Conservation (phyloP, 2,797 vertebrate genomes). For the Meriones psammophilus region DNA sequence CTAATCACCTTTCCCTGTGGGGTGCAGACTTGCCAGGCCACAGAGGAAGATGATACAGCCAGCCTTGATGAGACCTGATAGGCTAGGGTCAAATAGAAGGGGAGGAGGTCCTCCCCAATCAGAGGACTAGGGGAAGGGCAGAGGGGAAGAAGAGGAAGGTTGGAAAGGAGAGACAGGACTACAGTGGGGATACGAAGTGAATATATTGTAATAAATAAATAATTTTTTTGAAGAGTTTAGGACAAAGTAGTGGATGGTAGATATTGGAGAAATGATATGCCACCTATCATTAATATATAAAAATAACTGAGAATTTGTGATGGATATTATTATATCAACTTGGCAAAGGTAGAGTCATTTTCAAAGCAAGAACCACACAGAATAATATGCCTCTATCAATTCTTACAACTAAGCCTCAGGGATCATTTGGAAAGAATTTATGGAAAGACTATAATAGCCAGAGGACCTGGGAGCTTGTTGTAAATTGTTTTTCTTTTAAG, state of each 20-base stretch:
- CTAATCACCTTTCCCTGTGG: no score
- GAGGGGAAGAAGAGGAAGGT: no score
- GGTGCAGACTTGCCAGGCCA: no score
- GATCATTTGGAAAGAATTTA: background rate
- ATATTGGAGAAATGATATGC: background rate
- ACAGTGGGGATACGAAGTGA: no score
- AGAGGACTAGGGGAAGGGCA: no score
- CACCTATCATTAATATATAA: background rate
- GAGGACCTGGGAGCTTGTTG: background rate
- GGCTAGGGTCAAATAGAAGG: no score
- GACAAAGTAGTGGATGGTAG: background rate
- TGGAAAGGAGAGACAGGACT: no score
- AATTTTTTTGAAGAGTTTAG: no score
- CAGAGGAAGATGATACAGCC: no score
- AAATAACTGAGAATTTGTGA: background rate
- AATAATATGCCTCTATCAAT: background rate
- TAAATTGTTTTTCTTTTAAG: background rate
- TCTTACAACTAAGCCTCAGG: background rate
- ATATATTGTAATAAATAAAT: no score
- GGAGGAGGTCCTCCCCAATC: no score
- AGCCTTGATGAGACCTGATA: no score
- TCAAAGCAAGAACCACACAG: background rate
- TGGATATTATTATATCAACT: background rate
- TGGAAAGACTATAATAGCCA: background rate
- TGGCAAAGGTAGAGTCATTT: background rate